Evolutionary conservation across 53 echinoderm and acorn worm species (phyloP), one percentile per base, ranked within the genome.

Genomic region (Luidia sarsii): DNA sequence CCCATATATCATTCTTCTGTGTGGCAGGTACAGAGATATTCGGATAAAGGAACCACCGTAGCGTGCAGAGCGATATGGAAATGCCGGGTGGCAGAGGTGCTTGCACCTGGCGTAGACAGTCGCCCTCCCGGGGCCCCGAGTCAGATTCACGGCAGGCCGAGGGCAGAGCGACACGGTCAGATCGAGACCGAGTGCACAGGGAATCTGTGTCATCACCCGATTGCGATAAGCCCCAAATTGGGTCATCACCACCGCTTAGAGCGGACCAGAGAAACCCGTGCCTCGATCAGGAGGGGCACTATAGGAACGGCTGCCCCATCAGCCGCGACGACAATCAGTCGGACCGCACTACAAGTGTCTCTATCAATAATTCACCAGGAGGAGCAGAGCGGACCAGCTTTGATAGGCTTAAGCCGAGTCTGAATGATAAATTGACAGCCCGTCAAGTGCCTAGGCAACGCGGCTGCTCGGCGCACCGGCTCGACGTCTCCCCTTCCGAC

Each of bases 31-130:
- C n/a, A 77, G 77, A 77, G 13, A 35, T 65, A n/a, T 18, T 1
- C 9, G 9, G 1, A 43, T 29, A 20, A 37, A 72, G 29, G 48
- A 31, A 30, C 45, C 61, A 46, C 22, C 19, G 45, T 48, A n/a
- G 77, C 77, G 77, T 77, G 46, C 46, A 59, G 77, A 33, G 67
- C 43, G 43, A 46, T 10, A 34, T 74, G 74, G 74, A 39, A 30
- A 33, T 39, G 29, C 56, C 38, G 41, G 39, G 41, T 2, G 9
- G 25, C 24, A 6, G 18, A 14, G 27, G 28, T 1, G 5, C 13
- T 2, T 2, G 33, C 1, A 22, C 2, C 49, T 29, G 49, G 51
- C 70, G 32, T 50, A 30, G 50, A 50, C 29, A 32, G 2, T 45
- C 10, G 15, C 3, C 16, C 24, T 11, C 67, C 48, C 45, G 6